phyloP scores from a whole-genome alignment of 2,888 invertebrate genomes.

The Boloria euphrosyne region DNA sequence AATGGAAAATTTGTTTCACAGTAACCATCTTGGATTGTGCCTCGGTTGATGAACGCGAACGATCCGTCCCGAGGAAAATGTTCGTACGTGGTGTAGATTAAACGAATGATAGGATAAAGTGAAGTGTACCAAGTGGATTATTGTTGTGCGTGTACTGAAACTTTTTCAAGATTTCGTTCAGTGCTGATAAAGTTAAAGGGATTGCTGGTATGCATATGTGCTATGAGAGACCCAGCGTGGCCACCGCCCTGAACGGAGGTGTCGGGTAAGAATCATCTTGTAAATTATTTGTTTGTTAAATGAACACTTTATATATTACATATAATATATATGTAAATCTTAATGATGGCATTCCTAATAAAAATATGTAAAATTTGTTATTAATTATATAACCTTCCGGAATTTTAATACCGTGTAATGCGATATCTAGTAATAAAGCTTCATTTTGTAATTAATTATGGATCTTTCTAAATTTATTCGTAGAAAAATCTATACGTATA shows the following conservation, averaged over 20 bases:
- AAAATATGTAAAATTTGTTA: too few relatives aligned
- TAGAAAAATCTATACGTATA: neutral
- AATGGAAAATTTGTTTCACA: slow-evolving; percentile 56
- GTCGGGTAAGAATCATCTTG: slow-evolving; percentile 61
- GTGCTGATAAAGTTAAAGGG: slow-evolving; percentile 56
- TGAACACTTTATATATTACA: neutral
- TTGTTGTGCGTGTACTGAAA: slow-evolving; percentile 43
- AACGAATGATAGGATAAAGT: slow-evolving; percentile 42
- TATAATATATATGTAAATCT: neutral
- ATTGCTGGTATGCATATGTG: slow-evolving; percentile 79
- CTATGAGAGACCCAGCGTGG: slow-evolving; percentile 75
- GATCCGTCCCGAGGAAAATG: slow-evolving; percentile 56
- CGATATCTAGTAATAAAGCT: neutral
- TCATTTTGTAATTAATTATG: slow-evolving; percentile 4
- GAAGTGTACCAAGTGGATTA: slow-evolving; percentile 42
- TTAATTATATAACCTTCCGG: too few relatives aligned
- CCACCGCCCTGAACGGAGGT: slow-evolving; percentile 74
- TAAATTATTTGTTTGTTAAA: slow-evolving; percentile 6
- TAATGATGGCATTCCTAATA: neutral
- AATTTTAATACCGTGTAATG: too few relatives aligned
- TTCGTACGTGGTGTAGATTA: slow-evolving; percentile 75
- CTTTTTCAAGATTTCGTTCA: slow-evolving; percentile 51
- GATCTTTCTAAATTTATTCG: slow-evolving; percentile 1
- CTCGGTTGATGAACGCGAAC: slow-evolving; percentile 48
- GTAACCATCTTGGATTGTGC: slow-evolving; percentile 43